phyloP scores from a whole-genome alignment of 1,140 invertebrate species.

The Caenorhabditis inopinata region DNA sequence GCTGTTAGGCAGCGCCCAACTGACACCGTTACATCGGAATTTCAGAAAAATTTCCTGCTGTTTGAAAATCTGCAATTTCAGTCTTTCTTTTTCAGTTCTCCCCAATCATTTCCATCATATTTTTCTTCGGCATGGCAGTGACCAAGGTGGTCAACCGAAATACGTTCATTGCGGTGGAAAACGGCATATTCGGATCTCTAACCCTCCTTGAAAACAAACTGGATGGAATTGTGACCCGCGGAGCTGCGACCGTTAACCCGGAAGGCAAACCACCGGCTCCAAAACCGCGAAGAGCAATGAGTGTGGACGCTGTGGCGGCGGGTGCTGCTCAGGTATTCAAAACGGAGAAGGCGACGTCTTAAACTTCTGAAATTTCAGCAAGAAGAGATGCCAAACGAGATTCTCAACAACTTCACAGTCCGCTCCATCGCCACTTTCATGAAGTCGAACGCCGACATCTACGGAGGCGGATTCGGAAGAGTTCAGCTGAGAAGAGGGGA shows the following conservation, averaged over 20 bases:
- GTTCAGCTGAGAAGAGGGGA: constrained; percentile 43
- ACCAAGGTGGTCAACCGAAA: constrained; percentile 44
- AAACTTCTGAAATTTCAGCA: neutral
- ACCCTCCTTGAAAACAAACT: too few species aligned
- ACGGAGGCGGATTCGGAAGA: constrained; percentile 43
- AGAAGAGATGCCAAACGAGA: constrained; percentile 27
- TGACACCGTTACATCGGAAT: too few species aligned
- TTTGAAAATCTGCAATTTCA: too few species aligned
- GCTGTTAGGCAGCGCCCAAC: too few species aligned
- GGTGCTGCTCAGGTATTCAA: neutral
- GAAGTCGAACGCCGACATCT: constrained; percentile 37
- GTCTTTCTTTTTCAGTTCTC: too few species aligned
- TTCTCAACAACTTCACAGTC: constrained; percentile 43
- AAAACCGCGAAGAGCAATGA: neutral
- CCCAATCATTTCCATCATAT: constrained; percentile 39
- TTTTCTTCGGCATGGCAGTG: constrained; percentile 47
- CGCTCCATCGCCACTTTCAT: constrained; percentile 44
- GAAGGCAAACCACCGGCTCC: neutral
- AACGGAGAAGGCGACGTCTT: neutral
- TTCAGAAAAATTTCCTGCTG: too few species aligned
- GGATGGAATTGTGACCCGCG: neutral
- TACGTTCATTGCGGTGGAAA: constrained; percentile 41
- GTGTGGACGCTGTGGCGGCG: neutral
- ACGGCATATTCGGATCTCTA: constrained; percentile 23
- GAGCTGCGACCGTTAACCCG: neutral